Conservation (phyloP, 2,888 invertebrate genomes). For the Pomacea canaliculata region DNA sequence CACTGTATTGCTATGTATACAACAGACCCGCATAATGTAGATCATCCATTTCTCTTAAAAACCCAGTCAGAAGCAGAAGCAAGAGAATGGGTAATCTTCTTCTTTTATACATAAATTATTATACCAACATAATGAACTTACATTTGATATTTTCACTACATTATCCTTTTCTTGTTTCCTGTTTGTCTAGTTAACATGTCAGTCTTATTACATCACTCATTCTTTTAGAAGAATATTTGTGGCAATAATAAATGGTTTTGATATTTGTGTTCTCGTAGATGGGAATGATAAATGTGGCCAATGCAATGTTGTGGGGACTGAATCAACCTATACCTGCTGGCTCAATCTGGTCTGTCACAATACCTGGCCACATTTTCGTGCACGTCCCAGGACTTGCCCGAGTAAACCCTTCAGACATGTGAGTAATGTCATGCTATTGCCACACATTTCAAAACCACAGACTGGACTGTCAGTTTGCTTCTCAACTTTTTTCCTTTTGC, state of each 20-base stretch:
- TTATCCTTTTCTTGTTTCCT: no score
- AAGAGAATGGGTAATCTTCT: constrained; percentile 85
- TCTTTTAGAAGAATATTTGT: neutral
- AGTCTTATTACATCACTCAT: neutral
- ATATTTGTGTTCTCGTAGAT: constrained; percentile 36
- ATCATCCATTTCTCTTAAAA: constrained; percentile 79
- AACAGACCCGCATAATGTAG: constrained; percentile 74
- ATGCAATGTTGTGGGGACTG: constrained; percentile 80
- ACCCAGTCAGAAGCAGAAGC: constrained; percentile 86
- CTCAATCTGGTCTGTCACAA: constrained; percentile 84
- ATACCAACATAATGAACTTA: no score
- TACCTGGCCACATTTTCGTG: constrained; percentile 84
- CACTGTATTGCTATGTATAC: constrained; percentile 76
- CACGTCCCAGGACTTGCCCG: constrained; percentile 74
- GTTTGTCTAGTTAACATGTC: no score
- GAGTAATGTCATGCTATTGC: constrained; percentile 8
- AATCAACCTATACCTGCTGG: constrained; percentile 80
- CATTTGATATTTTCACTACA: no score
- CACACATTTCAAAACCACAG: neutral
- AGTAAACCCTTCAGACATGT: constrained; percentile 33
- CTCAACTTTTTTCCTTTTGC: no score
- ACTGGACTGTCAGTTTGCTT: neutral
- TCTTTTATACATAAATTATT: neutral
- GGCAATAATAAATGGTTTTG: no score
- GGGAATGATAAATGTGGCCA: constrained; percentile 72